Percentiles rank a stretch among this genome's conserved stretches.
These are phyloP conservation scores for Gallinago media DNA, from an alignment of 2,113 vertebrate genomes.

Conservation along the genomic window DNA sequence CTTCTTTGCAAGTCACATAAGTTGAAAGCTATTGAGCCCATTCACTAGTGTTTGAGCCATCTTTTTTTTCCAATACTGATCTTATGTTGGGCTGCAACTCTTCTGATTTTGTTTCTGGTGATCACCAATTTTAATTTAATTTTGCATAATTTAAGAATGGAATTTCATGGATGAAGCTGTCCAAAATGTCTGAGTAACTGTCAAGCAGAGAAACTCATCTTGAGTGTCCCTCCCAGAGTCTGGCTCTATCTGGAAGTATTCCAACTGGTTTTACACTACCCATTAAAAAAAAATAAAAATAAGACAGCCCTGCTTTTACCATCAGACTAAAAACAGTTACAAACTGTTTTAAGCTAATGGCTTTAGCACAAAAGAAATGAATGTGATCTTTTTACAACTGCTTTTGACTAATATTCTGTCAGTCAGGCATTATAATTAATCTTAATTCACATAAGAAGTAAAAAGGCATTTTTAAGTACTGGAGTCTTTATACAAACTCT, in stretches of 20 bases:
- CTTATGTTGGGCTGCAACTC: not conserved
- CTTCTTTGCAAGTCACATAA: not conserved
- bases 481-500: not conserved
- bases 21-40: not conserved
- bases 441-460: not conserved
- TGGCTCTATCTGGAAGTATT: not conserved
- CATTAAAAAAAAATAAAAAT: not conserved
- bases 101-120: not conserved
- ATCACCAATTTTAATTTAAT: not conserved
- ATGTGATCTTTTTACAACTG: not conserved
- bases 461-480: slow-evolving; percentile 16
- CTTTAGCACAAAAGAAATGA: not conserved
- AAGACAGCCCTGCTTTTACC: not conserved
- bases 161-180: not conserved
- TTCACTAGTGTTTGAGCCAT: not conserved
- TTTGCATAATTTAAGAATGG: not conserved
- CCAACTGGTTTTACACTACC: not conserved
- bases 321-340: not conserved
- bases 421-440: slow-evolving; percentile 3
- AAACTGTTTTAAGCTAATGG: slow-evolving; percentile 42
- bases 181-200: not conserved
- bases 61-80: not conserved
- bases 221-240: not conserved
- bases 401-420: slow-evolving; percentile 2
- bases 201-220: not conserved